phyloP scores from a whole-genome alignment of 2,113 vertebrate genomes.

The rabbit (Oryctolagus cuniculus) region DNA sequence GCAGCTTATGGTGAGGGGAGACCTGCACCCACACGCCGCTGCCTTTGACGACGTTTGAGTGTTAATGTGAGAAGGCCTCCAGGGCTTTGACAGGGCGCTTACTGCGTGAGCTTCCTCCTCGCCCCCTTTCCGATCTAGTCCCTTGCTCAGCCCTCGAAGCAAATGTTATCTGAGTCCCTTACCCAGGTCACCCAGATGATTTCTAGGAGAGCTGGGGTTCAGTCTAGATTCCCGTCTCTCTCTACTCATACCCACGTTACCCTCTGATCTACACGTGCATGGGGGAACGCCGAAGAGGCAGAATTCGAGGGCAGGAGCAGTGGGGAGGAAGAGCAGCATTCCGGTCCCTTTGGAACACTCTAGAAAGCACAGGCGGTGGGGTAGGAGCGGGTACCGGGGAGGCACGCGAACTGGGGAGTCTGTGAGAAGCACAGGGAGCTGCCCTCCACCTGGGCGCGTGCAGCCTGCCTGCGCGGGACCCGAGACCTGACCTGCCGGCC shows the following conservation, averaged over 20 bases:
- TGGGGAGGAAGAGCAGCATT: background rate
- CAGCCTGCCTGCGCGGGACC: background rate
- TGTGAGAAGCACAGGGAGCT: background rate
- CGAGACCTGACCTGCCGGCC: background rate
- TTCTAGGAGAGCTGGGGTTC: background rate
- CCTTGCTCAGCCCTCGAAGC: background rate
- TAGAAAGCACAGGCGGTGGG: background rate
- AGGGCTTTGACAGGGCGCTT: background rate
- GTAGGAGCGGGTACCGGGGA: background rate
- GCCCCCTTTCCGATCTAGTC: no score
- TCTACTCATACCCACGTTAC: background rate
- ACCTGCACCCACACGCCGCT: no score
- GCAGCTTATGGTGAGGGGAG: background rate
- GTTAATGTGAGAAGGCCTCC: background rate
- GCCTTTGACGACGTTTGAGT: no score
- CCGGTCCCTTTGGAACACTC: background rate
- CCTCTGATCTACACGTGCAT: slow-evolving; percentile 40
- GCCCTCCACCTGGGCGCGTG: background rate
- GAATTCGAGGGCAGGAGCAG: background rate
- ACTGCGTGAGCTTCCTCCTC: background rate
- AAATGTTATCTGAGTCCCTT: background rate
- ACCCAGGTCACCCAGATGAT: background rate
- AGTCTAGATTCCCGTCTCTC: background rate
- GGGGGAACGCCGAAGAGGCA: background rate
- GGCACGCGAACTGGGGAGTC: background rate